Evolutionary conservation across 2,888 invertebrate genomes (phyloP), one percentile per base, ranked within the genome.

Genomic region (Podabrus alpinus): DNA sequence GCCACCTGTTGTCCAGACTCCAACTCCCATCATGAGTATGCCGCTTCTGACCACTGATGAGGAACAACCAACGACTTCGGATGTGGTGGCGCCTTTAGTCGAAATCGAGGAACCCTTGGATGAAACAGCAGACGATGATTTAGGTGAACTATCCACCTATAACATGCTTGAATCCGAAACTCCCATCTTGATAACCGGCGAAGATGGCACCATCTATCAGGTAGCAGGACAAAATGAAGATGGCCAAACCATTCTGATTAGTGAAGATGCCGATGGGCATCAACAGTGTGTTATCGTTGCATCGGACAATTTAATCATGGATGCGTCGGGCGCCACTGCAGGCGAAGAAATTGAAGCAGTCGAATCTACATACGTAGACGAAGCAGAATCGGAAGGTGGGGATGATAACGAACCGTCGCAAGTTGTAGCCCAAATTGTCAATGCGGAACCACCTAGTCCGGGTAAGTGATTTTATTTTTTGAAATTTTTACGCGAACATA

Each of bases 341-440:
- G 59, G 61, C 3, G 80, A 82, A 25, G 77, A 77, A 15, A 80
- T 45, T 3, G 83, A 72, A 80, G 82, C 70, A 75, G 21, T 64
- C 13, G 62, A 64, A 19, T 80, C 78, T 4, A 72, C 76, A 17
- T 72, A 69, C 66, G 64, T 71, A 16, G 73, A 74, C 66, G 72
- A 75, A 66, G 73, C 74, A 66, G 67, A 72, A 84, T 89, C 89
- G 77, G 90, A 90, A 83, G 88, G 88, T 7, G 45, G 45, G n/a
- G 45, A 45, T n/a, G 45, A 45, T 45, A 45, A n/a, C n/a, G 90
- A 90, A 83, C 87, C 88, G 76, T 87, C 87, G 9, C 95, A 95
- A 87, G 94, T 95, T 83, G 94, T 95, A 75, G 95, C 95, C 77
- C 95, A 95, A 88, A 92, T 95, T 73, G 92, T 95, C 72, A 94